Evolutionary conservation across 2,113 vertebrate species (phyloP).

Genomic region (Macheiramphus alcinus): DNA sequence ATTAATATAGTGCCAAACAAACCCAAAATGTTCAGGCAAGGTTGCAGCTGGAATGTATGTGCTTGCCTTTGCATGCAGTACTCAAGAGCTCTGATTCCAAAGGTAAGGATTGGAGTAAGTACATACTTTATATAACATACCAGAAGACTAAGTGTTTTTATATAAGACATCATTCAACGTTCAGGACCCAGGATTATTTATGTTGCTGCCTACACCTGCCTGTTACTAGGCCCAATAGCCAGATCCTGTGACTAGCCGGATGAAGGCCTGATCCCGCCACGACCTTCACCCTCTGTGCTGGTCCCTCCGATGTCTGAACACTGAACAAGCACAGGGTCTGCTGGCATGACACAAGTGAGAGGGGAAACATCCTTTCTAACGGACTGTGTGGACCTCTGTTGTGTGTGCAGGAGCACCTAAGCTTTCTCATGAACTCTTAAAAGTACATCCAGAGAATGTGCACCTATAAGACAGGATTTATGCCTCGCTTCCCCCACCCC

Average conservation of each 20-base stretch:
- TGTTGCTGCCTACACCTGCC: neutral
- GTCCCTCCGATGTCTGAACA: neutral
- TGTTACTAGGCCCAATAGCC: neutral
- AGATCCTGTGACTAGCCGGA: neutral
- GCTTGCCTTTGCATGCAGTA: neutral
- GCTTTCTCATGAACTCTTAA: neutral
- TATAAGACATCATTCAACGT: neutral
- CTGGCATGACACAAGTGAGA: neutral
- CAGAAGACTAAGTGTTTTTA: neutral
- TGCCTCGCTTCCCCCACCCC: rapidly evolving
- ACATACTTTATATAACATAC: neutral
- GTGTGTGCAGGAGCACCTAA: neutral
- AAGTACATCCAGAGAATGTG: neutral
- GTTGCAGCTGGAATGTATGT: neutral
- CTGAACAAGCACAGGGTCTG: neutral
- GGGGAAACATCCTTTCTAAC: neutral
- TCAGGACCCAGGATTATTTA: neutral
- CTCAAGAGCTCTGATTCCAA: neutral
- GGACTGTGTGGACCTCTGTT: neutral
- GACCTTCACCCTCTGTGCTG: neutral
- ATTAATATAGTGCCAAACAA: neutral
- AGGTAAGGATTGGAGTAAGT: neutral
- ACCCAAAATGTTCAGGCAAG: neutral
- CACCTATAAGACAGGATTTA: neutral
- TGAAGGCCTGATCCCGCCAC: neutral